Conservation (phyloP, 2,888 invertebrate species). For the Tenthredo mesomela region DNA sequence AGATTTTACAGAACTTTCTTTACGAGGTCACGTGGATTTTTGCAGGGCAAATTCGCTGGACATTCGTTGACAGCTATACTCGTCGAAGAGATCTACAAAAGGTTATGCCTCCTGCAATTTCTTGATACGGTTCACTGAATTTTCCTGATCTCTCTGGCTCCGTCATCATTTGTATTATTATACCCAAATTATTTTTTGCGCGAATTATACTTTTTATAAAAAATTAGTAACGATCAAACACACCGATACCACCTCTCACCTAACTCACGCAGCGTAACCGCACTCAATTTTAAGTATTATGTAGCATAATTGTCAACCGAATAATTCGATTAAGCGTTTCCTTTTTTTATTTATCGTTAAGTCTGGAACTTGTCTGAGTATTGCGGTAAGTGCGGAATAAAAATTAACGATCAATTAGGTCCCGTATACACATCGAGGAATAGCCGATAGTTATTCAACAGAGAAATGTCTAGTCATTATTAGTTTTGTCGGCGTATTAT, state of each 20-base stretch:
- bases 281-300: background rate
- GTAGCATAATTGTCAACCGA: background rate
- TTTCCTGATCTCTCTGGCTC: background rate
- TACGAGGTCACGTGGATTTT: background rate
- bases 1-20: constrained; percentile 32
- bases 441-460: background rate
- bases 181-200: background rate
- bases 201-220: background rate
- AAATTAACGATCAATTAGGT: background rate
- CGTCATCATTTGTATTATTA: background rate
- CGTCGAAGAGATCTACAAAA: background rate
- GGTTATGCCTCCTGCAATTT: background rate
- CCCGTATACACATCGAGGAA: background rate
- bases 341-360: background rate
- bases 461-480: background rate
- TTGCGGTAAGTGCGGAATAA: background rate
- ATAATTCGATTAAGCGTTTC: background rate
- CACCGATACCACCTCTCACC: background rate
- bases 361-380: background rate
- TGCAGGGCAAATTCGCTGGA: background rate
- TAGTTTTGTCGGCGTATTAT: background rate
- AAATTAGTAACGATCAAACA: background rate
- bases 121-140: constrained; percentile 17
- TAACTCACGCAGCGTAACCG: background rate
- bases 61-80: background rate